These are phyloP conservation scores for Nebria salina DNA, from an alignment of 2,888 invertebrate species.

Conservation along the genomic window DNA sequence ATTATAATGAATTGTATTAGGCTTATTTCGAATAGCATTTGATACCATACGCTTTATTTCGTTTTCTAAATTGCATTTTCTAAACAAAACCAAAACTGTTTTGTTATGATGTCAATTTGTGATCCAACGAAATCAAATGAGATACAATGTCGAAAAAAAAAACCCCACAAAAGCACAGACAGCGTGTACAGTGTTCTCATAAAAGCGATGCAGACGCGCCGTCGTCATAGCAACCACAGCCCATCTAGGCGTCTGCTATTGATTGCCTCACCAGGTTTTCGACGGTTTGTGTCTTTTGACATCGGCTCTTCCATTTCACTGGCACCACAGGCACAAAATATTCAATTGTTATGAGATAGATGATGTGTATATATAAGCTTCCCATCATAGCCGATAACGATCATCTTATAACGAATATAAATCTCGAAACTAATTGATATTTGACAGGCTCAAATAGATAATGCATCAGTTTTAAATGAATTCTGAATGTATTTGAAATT, in stretches of 20 bases:
- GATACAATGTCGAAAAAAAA: not conserved
- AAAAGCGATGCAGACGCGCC: slow-evolving; percentile 38
- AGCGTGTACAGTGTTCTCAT: not conserved
- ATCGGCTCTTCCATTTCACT: slow-evolving; percentile 4
- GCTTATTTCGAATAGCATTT: no score
- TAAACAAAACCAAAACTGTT: no score
- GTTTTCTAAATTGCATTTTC: no score
- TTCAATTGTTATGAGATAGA: not conserved
- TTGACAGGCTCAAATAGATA: no score
- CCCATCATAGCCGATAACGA: no score
- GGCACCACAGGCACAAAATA: not conserved
- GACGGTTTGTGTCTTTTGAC: slow-evolving; percentile 20
- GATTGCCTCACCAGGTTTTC: not conserved
- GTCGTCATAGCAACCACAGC: slow-evolving; percentile 28
- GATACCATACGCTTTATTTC: no score
- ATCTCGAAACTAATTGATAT: no score
- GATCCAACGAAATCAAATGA: not conserved
- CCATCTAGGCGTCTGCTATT: slow-evolving; percentile 11
- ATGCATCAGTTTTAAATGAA: no score
- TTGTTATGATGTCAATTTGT: not conserved
- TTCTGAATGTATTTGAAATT: no score
- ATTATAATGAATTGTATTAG: not conserved
- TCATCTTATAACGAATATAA: no score
- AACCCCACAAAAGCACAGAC: not conserved
- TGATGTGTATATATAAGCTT: no score